Conservation (phyloP, 2,888 invertebrate genomes). For the Drosophila nr. perissopoda region DNA sequence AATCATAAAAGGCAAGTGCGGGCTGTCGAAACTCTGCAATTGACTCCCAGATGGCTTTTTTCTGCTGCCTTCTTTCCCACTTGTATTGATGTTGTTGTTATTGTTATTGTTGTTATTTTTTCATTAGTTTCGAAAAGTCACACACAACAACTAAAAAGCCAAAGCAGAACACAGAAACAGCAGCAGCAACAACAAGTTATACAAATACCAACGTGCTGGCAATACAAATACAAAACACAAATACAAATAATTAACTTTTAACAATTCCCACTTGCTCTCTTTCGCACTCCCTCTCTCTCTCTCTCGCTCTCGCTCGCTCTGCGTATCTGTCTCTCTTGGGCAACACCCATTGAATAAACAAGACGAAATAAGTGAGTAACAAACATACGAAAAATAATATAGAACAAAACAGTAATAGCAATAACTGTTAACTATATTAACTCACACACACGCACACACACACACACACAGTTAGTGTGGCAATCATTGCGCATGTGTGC, state of each 20-base stretch:
- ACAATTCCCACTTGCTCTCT: slow-evolving; percentile 53
- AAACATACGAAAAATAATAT: slow-evolving; percentile 45
- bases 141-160: slow-evolving; percentile 24
- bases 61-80: slow-evolving; percentile 6
- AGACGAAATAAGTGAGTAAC: slow-evolving; percentile 42
- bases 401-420: slow-evolving; percentile 21
- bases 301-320: slow-evolving; percentile 4
- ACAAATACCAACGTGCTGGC: slow-evolving; percentile 72
- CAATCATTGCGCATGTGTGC: slow-evolving; percentile 76
- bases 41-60: slow-evolving; percentile 45
- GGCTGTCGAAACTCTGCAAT: slow-evolving; percentile 54
- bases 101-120: slow-evolving; percentile 9
- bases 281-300: slow-evolving; percentile 6
- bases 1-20: slow-evolving; percentile 22
- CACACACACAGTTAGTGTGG: slow-evolving; percentile 28
- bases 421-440: slow-evolving; percentile 75
- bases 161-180: slow-evolving; percentile 43
- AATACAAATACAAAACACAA: slow-evolving; percentile 73
- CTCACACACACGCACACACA: slow-evolving; percentile 33
- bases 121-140: slow-evolving; percentile 47
- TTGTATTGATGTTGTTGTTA: slow-evolving; percentile 2
- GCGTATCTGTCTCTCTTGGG: slow-evolving; percentile 2
- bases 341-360: slow-evolving; percentile 70
- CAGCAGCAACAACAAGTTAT: slow-evolving; percentile 44
- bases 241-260: slow-evolving; percentile 76